Evolutionary conservation across 2,113 vertebrate species (phyloP), one percentile per base, ranked within the genome.

Genomic region (Malurus cyaneus): DNA sequence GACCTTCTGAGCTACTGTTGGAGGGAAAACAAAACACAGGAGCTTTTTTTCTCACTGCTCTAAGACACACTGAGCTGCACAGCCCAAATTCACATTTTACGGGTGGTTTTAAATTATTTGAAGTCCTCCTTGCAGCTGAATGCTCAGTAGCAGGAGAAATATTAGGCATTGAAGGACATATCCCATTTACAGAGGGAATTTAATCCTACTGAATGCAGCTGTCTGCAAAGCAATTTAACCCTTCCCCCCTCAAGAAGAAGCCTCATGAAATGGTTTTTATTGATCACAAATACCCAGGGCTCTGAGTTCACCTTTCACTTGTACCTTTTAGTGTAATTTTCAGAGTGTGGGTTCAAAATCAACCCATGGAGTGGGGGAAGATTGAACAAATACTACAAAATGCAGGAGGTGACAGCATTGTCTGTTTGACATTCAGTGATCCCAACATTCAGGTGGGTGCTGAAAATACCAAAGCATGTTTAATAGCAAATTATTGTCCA

Each of bases 1-100:
- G 98, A 56, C 99, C 99, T 96, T 99, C 99, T 82, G 99, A 99
- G 95, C 99, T 99, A 80, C 99, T 99, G 77, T 92, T 98, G 93
- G 88, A 49, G 88, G 53, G 69, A 88, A 79, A 71, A 49, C 14
- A 91, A 46, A 62, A 42, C 32, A 70, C n/a, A 52, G 74, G 1
- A 89, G 62, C 53, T 85, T 84, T 79, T 79, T 74, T 41, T 84
- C 73, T 67, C 29, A n/a, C 5, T 60, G 44, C 29, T 70, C 61
- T n/a, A 62, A 67, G 78, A 26, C 46, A 29, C 0, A 77, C 39
- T 79, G 56, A 84, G 39, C 34, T 64, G 11, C 25, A 70, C 11
- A 76, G 21, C 4, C 29, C 19, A 24, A 32, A 54, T 67, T 57
- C 52, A 28, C 2, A 4, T 8, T 16, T 14, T 41, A 52, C 2